These are phyloP conservation scores for Folsomia manolachei DNA, from an alignment of 2,888 invertebrate genomes.

Conservation along the genomic window DNA sequence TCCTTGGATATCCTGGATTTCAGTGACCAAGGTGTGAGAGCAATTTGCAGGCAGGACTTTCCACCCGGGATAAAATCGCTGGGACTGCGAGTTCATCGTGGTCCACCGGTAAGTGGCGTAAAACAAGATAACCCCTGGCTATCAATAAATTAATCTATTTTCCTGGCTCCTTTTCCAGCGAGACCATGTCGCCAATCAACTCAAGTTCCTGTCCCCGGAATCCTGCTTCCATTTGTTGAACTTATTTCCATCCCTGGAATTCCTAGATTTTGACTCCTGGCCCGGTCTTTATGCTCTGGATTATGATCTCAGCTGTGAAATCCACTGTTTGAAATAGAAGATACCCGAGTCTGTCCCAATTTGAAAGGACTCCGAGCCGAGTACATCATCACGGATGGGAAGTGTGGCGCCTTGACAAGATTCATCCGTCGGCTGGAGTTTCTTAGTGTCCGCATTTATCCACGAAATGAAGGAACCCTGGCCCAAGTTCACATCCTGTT, in stretches of 20 bases:
- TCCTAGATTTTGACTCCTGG: not conserved
- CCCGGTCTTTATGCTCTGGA: not conserved
- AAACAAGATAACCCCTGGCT: too few relatives aligned
- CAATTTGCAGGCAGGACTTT: not conserved
- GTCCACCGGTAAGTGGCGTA: not conserved
- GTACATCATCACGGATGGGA: not conserved
- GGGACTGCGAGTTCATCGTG: not conserved
- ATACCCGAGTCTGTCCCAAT: not conserved
- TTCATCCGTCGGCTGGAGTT: not conserved
- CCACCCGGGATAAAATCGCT: not conserved
- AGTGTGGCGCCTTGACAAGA: not conserved
- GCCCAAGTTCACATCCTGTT: not conserved
- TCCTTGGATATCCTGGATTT: not conserved
- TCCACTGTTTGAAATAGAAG: not conserved
- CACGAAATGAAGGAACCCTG: not conserved
- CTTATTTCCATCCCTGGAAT: not conserved
- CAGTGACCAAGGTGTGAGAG: not conserved
- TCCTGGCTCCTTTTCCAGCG: too few relatives aligned
- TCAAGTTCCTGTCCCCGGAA: not conserved
- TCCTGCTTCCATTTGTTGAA: not conserved
- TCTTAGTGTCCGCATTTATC: not conserved
- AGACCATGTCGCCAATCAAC: too few relatives aligned
- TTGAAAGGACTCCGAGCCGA: not conserved
- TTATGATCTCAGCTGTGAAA: not conserved
- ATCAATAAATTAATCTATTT: too few relatives aligned